Percentiles rank a stretch among this genome's conserved stretches.
phyloP scores from a whole-genome alignment of 2,888 invertebrate genomes.

The Diadromus collaris region DNA sequence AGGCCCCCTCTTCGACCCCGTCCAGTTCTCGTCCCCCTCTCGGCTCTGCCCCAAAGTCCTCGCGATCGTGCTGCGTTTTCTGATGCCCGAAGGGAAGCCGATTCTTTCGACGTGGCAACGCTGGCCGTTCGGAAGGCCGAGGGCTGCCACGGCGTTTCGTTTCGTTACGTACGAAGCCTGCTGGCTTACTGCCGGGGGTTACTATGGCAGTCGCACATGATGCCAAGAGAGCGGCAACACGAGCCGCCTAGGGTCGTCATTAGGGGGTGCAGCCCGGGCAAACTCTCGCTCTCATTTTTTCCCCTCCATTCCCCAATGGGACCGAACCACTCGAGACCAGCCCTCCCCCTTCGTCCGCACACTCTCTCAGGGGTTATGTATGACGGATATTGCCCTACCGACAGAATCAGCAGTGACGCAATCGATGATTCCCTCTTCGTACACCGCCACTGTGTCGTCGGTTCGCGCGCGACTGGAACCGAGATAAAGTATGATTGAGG shows the following conservation, averaged over 20 bases:
- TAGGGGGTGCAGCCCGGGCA: constrained; percentile 45
- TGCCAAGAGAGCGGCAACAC: constrained; percentile 26
- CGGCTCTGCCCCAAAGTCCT: background rate
- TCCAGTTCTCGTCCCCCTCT: constrained; percentile 26
- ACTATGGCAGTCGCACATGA: constrained; percentile 7
- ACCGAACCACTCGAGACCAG: constrained; percentile 48
- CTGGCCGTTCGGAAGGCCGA: constrained; percentile 23
- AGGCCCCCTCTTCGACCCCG: background rate
- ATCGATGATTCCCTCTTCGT: constrained; percentile 49
- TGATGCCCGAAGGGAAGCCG: background rate
- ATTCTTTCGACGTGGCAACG: constrained; percentile 56
- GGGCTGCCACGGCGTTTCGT: constrained; percentile 39
- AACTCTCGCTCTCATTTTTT: constrained; percentile 8
- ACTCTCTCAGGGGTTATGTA: constrained; percentile 1
- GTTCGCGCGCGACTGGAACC: constrained; percentile 46
- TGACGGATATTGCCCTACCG: constrained; percentile 35
- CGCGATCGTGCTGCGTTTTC: background rate
- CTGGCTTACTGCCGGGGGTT: constrained; percentile 47
- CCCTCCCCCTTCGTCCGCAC: background rate
- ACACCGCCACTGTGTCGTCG: constrained; percentile 40
- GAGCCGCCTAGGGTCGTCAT: constrained; percentile 57
- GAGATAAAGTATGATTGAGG: constrained; percentile 59
- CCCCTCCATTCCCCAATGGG: constrained; percentile 19
- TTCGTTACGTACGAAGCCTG: constrained; percentile 46
- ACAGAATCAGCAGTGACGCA: constrained; percentile 27